phyloP scores from a whole-genome alignment of 1,140 invertebrate species.

The Patella vulgata region DNA sequence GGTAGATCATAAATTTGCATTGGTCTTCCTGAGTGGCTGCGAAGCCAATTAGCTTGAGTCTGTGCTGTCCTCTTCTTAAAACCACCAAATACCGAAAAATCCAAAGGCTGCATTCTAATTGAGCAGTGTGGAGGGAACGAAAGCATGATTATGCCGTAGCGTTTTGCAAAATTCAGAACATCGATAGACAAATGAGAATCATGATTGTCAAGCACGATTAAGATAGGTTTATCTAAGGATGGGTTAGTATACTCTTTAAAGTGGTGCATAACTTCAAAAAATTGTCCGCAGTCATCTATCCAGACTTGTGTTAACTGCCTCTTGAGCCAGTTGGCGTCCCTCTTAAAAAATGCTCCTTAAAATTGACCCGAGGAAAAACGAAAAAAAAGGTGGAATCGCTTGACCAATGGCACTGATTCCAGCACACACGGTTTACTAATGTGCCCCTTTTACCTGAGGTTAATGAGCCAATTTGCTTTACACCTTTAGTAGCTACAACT shows the following conservation, averaged over 20 bases:
- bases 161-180: conserved; percentile 45
- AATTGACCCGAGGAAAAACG: conserved; percentile 46
- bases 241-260: too few relatives aligned
- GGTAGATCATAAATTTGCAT: conserved; percentile 69
- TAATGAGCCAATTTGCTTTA: too few relatives aligned
- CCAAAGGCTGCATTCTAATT: conserved; percentile 29
- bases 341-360: conserved; percentile 44
- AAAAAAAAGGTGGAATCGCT: conserved; percentile 46
- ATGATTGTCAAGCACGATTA: conserved; percentile 45
- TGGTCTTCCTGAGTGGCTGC: conserved; percentile 65
- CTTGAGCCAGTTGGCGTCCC: too few relatives aligned
- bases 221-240: too few relatives aligned
- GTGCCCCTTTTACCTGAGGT: too few relatives aligned
- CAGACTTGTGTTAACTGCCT: too few relatives aligned
- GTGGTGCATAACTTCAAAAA: conserved; percentile 64
- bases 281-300: conserved; percentile 51
- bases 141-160: conserved; percentile 33
- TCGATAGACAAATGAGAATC: conserved; percentile 41
- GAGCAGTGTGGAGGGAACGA: conserved; percentile 35
- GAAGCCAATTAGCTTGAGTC: conserved; percentile 67
- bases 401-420: conserved; percentile 38
- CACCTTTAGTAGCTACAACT: too few relatives aligned
- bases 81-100: conserved; percentile 41
- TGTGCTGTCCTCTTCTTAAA: conserved; percentile 57
- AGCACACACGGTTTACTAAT: neutral